Conservation (phyloP, 64 coral and sea anemone genomes). For the Catalaphyllia jardinei region DNA sequence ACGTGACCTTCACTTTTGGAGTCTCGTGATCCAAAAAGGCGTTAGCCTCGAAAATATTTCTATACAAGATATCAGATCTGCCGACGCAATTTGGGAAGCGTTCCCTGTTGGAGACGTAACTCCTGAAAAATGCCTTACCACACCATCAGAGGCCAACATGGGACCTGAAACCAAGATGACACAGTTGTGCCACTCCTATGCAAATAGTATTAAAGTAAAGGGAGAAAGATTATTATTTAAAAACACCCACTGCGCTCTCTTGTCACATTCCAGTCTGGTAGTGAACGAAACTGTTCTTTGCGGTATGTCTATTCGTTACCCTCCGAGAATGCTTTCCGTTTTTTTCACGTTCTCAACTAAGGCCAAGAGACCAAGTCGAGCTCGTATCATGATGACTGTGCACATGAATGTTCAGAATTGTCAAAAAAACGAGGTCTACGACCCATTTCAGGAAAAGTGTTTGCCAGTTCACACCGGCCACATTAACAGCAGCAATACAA, state of each 20-base stretch:
- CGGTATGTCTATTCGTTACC: neutral
- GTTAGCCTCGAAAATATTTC: neutral
- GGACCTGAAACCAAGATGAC: neutral
- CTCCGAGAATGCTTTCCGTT: neutral
- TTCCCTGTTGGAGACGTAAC: neutral
- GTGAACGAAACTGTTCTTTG: neutral
- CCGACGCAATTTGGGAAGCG: neutral
- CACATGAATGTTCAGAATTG: neutral
- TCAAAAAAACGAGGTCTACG: neutral
- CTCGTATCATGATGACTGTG: neutral
- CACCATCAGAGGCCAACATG: neutral
- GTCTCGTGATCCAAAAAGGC: neutral
- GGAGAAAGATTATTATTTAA: neutral
- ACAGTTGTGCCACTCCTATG: neutral
- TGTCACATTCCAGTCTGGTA: neutral
- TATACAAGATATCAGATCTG: neutral
- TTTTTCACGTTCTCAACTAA: neutral
- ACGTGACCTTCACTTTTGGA: slow-evolving; percentile 2
- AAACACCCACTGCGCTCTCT: neutral
- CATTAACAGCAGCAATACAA: neutral
- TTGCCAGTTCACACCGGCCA: neutral
- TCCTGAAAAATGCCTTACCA: neutral
- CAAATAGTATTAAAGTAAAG: neutral
- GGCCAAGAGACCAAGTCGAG: neutral
- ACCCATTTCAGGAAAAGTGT: neutral